Percentiles rank a stretch among this genome's conserved stretches.
Conservation (phyloP, 2,797 vertebrate species). For the Ptychobarbus kaznakovi region DNA sequence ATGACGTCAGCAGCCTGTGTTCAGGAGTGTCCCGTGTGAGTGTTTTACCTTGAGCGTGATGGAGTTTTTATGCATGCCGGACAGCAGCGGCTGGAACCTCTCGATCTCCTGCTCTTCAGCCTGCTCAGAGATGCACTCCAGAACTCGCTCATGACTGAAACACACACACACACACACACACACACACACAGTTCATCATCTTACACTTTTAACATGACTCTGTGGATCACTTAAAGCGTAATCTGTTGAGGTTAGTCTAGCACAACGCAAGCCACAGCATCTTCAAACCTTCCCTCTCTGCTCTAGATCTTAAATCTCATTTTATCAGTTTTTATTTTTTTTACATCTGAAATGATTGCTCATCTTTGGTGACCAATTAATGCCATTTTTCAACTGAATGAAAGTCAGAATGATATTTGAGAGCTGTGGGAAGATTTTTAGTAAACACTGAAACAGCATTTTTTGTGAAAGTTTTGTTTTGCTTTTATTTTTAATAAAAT, state of each 20-base stretch:
- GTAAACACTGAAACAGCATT: not conserved
- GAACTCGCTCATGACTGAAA: conserved; percentile 87
- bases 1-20: not conserved
- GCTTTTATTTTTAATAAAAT: too few species aligned
- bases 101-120: conserved; percentile 86
- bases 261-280: not conserved
- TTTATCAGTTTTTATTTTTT: not conserved
- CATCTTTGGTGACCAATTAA: not conserved
- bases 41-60: conserved; percentile 82
- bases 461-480: too few species aligned
- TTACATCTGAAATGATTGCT: not conserved
- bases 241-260: not conserved
- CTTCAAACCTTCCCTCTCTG: not conserved
- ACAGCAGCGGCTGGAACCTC: conserved; percentile 88
- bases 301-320: not conserved
- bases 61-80: conserved; percentile 81
- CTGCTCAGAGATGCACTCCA: conserved; percentile 88
- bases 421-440: not conserved
- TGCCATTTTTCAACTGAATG: not conserved
- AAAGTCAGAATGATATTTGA: not conserved
- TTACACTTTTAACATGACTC: not conserved
- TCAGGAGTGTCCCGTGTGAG: not conserved
- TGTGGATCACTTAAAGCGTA: not conserved
- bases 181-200: not conserved
- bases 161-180: conserved; percentile 33